Percentiles rank a stretch among this genome's conserved stretches.
Conservation (phyloP, 2,888 invertebrate species). For the Synanthedon tipuliformis region DNA sequence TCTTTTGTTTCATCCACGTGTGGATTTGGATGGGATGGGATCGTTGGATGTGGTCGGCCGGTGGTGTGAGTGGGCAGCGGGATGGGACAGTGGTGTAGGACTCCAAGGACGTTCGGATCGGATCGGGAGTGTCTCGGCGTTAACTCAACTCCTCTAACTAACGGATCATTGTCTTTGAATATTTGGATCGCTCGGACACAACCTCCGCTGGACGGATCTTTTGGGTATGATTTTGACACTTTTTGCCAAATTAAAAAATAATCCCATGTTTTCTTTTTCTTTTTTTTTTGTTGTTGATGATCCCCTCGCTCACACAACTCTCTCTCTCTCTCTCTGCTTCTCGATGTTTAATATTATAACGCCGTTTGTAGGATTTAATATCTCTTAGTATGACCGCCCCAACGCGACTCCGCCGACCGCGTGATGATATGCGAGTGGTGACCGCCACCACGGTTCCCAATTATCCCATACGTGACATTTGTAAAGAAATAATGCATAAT, state of each 20-base stretch:
- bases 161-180: conserved; percentile 1
- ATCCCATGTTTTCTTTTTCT: not conserved
- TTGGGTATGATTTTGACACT: conserved; percentile 56
- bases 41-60: conserved; percentile 56
- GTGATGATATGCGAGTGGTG: no score
- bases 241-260: not conserved
- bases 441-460: no score
- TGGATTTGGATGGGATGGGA: conserved; percentile 42
- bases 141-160: not conserved
- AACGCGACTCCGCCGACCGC: no score
- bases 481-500: no score
- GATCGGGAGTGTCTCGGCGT: conserved; percentile 2
- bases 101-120: not conserved
- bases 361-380: not conserved
- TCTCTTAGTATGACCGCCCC: not conserved
- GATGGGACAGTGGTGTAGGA: conserved; percentile 3
- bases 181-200: conserved; percentile 9
- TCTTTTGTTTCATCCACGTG: conserved; percentile 70
- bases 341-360: conserved; percentile 33
- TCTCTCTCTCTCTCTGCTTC: conserved; percentile 48
- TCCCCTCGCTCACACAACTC: conserved; percentile 43
- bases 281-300: not conserved
- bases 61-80: conserved; percentile 38
- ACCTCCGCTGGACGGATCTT: conserved; percentile 23
- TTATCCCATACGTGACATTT: no score